Base-by-base conservation (phyloP, 1,140 invertebrate species). In the Monochamus saltuarius region DNA sequence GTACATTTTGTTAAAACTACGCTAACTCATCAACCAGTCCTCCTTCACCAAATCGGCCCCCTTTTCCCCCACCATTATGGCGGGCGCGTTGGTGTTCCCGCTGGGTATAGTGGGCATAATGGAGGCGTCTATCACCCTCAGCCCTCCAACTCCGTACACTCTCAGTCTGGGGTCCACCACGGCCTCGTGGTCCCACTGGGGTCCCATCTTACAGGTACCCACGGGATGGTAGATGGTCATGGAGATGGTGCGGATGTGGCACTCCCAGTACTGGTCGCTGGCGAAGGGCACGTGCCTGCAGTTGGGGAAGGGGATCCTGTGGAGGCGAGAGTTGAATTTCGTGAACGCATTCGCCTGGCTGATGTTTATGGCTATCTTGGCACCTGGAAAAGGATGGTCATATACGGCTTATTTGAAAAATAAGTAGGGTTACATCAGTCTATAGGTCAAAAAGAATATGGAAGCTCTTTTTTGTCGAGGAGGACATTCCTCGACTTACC, bases 201-300 rank as follows among this genome's bases (percentile, higher is more conserved):
- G 87, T 8, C 93, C 92, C 92, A 95, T 95, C 75, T 91, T 92
- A 16, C 87, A 85, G 0, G 89, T 92, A 8, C 89, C 89, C 14
- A 87, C 85, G 0, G 89, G 89, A 80, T 91, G 89, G 71, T 93
- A 94, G 59, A 94, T 89, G 2, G 92, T 94, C 87, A 92, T 90
- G 0, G 89, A 87, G 45, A 92, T 88, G 16, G 90, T 90, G 16
- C 91, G 78, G 9, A 91, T 89, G 68, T 91, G 87, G 71, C 92
- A 95, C 69, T 92, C 91, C 80, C 91, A 87, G 68, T 94, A 95
- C 3, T 83, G 83, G 61, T 94, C 90, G 1, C 85, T 86, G 11
- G 83, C 85, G 70, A 92, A 91, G 62, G 82, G 81, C 22, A 84
- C 79, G 40, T 88, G 81, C 59, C 83, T 85, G 70, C 92, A 95